A percentile compares a stretch with the other conserved stretches of the same genome.
phyloP scores from a whole-genome alignment of 2,888 invertebrate genomes.

The Nomada hirtipes region DNA sequence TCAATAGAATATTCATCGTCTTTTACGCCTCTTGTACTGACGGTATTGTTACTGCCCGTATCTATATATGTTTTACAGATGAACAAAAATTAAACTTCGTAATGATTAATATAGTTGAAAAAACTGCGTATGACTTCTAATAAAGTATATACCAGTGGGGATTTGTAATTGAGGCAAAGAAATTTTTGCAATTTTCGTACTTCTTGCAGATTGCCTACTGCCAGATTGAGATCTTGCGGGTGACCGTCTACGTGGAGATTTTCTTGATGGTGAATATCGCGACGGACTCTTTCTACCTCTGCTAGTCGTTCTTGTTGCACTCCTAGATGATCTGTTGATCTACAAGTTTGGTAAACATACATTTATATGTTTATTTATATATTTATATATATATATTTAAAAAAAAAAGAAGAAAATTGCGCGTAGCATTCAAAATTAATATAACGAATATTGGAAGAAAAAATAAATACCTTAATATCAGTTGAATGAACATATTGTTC shows the following conservation, averaged over 20 bases:
- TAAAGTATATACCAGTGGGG: conserved; percentile 64
- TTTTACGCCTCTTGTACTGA: conserved; percentile 16
- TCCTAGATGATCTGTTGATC: conserved; percentile 76
- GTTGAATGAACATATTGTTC: conserved; percentile 72
- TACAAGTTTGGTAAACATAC: conserved; percentile 46
- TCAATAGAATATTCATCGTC: conserved; percentile 63
- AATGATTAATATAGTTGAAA: too few relatives aligned
- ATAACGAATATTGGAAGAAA: background rate
- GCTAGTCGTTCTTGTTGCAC: conserved; percentile 68
- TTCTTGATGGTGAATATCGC: conserved; percentile 72
- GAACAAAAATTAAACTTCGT: background rate
- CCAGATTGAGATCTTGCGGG: conserved; percentile 67
- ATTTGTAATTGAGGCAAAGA: conserved; percentile 74
- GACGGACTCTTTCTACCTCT: conserved; percentile 73
- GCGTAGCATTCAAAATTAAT: background rate
- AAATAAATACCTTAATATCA: conserved; percentile 74
- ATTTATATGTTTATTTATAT: too few relatives aligned
- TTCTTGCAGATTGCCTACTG: conserved; percentile 67
- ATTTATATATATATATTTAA: background rate
- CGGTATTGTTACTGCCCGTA: background rate
- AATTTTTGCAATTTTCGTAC: conserved; percentile 73
- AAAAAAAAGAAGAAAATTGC: background rate
- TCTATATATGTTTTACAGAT: conserved; percentile 35
- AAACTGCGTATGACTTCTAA: background rate
- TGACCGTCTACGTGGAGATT: conserved; percentile 73